phyloP scores from a whole-genome alignment of 2,113 vertebrate species.

The Aythya baeri region DNA sequence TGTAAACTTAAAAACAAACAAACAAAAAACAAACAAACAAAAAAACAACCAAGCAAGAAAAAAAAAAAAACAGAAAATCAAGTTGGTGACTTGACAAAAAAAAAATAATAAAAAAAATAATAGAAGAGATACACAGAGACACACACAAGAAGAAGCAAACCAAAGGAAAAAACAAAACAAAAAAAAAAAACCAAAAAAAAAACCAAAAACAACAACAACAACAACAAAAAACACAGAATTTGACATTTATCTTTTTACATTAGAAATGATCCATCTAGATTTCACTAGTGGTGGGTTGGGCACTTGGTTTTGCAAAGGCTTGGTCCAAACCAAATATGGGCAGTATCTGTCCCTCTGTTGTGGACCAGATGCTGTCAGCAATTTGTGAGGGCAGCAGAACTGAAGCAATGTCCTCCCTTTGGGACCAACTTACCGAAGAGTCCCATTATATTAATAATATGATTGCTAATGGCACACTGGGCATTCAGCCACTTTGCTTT shows the following conservation, averaged over 20 bases:
- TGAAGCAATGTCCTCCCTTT: background rate
- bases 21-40: background rate
- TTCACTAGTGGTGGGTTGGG: background rate
- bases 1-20: background rate
- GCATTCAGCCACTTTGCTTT: background rate
- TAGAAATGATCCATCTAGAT: background rate
- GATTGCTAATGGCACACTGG: background rate
- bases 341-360: background rate
- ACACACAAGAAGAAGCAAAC: background rate
- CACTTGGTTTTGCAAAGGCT: background rate
- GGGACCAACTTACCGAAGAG: background rate
- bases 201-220: too few relatives aligned
- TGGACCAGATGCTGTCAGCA: background rate
- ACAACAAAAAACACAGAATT: background rate
- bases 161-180: too few relatives aligned
- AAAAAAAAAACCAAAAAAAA: too few relatives aligned
- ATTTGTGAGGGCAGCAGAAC: background rate
- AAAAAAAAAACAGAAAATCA: background rate
- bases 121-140: background rate
- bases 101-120: background rate
- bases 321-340: too few relatives aligned
- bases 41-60: too few relatives aligned
- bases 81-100: background rate
- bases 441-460: background rate
- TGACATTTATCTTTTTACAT: background rate